Percentiles rank a stretch among this genome's conserved stretches.
Conservation (phyloP, 2,113 vertebrate genomes). For the Paramormyrops kingsleyae region DNA sequence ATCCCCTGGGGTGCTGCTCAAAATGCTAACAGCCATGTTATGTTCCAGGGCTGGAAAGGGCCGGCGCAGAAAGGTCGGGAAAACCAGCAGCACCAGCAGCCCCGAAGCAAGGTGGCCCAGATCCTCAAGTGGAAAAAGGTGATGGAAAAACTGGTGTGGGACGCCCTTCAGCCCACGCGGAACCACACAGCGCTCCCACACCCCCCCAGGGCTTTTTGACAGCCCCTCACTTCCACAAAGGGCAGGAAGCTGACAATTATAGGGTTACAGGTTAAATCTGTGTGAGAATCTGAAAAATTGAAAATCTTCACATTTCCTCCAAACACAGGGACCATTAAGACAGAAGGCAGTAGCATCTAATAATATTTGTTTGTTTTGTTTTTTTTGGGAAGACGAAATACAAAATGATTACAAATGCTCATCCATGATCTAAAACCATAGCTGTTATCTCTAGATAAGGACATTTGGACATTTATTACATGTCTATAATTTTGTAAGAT, state of each 20-base stretch:
- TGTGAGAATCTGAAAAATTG: neutral
- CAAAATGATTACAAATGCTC: neutral
- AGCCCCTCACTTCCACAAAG: neutral
- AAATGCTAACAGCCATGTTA: neutral
- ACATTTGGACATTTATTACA: neutral
- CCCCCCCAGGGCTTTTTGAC: neutral
- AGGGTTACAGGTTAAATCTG: neutral
- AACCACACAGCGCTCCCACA: neutral
- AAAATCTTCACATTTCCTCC: neutral
- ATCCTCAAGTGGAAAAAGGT: conserved; percentile 2
- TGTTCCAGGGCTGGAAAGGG: neutral
- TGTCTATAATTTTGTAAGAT: neutral
- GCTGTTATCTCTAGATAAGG: neutral
- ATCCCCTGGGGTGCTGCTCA: neutral
- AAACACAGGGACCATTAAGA: neutral
- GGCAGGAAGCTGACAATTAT: neutral
- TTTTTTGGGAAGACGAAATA: neutral
- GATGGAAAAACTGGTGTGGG: neutral
- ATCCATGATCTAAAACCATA: neutral
- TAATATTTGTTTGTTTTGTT: neutral
- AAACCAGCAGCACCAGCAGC: neutral
- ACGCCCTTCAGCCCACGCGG: neutral
- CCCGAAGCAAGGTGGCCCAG: neutral
- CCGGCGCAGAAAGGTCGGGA: neutral
- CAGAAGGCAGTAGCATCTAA: neutral